Percentiles rank a stretch among this genome's conserved stretches.
Evolutionary conservation across 2,797 vertebrate genomes (phyloP).

Genomic region (Falco biarmicus): DNA sequence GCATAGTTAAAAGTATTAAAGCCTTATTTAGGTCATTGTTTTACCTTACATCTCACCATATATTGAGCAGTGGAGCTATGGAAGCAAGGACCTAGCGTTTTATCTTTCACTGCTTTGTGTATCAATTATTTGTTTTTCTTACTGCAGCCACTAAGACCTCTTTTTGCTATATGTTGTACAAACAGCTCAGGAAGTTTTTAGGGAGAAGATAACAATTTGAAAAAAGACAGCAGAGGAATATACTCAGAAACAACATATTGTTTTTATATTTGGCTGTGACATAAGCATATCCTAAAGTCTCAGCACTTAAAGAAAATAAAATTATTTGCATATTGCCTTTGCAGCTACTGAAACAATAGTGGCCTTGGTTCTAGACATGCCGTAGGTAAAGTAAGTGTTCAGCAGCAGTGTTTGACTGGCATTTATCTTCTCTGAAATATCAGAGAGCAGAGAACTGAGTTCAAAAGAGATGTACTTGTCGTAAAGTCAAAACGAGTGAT

Average conservation of each 20-base stretch:
- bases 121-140: not conserved
- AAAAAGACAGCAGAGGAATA: not conserved
- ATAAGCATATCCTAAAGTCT: not conserved
- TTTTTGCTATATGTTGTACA: not conserved
- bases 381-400: not conserved
- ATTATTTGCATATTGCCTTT: not conserved
- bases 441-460: not conserved
- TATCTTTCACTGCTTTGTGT: not conserved
- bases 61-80: not conserved
- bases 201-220: not conserved
- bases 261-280: not conserved
- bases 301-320: not conserved
- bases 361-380: not conserved
- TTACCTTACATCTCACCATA: not conserved
- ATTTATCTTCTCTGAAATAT: not conserved
- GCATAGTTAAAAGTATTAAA: not conserved
- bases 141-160: not conserved
- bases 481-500: not conserved
- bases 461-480: not conserved
- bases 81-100: not conserved
- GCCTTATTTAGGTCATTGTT: not conserved
- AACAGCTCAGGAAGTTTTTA: not conserved
- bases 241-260: not conserved
- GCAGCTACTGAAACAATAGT: not conserved
- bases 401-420: not conserved